phyloP scores from a whole-genome alignment of 2,113 vertebrate species.

The Xenus cinereus region DNA sequence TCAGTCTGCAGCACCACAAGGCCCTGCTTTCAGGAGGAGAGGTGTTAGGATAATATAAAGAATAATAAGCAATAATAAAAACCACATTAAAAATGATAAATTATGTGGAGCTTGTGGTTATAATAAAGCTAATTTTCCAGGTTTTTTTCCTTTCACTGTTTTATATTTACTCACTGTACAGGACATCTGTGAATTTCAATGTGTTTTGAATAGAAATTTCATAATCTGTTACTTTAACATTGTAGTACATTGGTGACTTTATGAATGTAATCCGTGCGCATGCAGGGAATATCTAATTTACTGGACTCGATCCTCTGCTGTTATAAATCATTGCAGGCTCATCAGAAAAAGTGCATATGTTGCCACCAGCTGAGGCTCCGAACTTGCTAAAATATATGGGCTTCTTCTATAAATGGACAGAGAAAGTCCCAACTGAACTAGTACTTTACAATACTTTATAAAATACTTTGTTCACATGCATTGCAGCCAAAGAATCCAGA shows the following conservation, averaged over 20 bases:
- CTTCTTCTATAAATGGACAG: not conserved
- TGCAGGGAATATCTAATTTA: slow-evolving; percentile 24
- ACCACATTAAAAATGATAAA: not conserved
- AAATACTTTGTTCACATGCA: not conserved
- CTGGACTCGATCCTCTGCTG: not conserved
- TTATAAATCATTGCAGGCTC: slow-evolving; percentile 22
- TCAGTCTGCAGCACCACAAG: not conserved
- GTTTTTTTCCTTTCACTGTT: not conserved
- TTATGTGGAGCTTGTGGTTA: not conserved
- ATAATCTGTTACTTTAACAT: slow-evolving; percentile 24
- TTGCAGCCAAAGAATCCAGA: not conserved
- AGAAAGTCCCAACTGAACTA: not conserved
- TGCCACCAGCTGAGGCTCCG: slow-evolving; percentile 4
- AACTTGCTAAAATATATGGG: not conserved
- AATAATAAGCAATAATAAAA: not conserved
- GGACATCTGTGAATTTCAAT: not conserved
- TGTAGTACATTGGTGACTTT: not conserved
- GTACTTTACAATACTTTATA: not conserved
- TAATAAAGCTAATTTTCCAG: not conserved
- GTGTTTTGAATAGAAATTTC: slow-evolving; percentile 14
- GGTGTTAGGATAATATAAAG: not conserved
- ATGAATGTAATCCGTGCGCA: not conserved
- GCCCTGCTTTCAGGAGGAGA: not conserved
- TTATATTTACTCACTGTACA: not conserved
- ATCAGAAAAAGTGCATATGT: not conserved